Evolutionary conservation across 2,888 invertebrate genomes (phyloP).

Genomic region (Kuschelorhynchus macadamiae): DNA sequence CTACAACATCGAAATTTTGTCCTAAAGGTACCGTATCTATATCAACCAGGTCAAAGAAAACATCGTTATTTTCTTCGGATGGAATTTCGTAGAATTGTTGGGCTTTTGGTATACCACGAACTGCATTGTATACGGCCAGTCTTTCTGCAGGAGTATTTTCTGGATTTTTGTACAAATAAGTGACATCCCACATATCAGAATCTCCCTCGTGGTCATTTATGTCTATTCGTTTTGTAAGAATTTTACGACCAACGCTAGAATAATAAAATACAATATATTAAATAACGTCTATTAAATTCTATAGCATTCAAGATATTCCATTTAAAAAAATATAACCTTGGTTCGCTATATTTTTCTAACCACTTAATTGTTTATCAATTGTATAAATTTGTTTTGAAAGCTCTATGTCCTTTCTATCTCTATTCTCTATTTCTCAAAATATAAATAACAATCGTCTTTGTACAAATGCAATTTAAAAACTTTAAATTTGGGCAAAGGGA

Average conservation of each 20-base stretch:
- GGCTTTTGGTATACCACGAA: slow-evolving; percentile 77
- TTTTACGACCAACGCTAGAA: slow-evolving; percentile 79
- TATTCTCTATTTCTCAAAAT: too few species aligned
- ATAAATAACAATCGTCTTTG: too few species aligned
- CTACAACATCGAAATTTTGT: slow-evolving; percentile 76
- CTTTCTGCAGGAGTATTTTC: slow-evolving; percentile 84
- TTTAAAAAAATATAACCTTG: too few species aligned
- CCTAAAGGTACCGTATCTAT: slow-evolving; percentile 81
- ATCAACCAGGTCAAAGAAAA: slow-evolving; percentile 76
- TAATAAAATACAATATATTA: background rate
- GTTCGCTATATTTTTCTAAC: background rate
- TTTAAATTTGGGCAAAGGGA: too few species aligned
- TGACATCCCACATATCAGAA: slow-evolving; percentile 80
- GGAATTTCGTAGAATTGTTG: slow-evolving; percentile 71
- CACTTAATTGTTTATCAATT: too few species aligned
- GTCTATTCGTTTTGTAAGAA: slow-evolving; percentile 82
- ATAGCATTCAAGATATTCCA: too few species aligned
- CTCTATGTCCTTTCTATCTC: too few species aligned
- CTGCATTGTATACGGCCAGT: slow-evolving; percentile 81
- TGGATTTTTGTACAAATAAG: slow-evolving; percentile 77
- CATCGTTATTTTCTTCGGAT: slow-evolving; percentile 74
- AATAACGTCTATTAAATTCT: background rate
- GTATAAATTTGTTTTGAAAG: too few species aligned
- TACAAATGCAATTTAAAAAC: too few species aligned
- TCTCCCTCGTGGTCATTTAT: slow-evolving; percentile 81